Evolutionary conservation across 1,140 invertebrate genomes (phyloP).

Genomic region (Episyrphus balteatus): DNA sequence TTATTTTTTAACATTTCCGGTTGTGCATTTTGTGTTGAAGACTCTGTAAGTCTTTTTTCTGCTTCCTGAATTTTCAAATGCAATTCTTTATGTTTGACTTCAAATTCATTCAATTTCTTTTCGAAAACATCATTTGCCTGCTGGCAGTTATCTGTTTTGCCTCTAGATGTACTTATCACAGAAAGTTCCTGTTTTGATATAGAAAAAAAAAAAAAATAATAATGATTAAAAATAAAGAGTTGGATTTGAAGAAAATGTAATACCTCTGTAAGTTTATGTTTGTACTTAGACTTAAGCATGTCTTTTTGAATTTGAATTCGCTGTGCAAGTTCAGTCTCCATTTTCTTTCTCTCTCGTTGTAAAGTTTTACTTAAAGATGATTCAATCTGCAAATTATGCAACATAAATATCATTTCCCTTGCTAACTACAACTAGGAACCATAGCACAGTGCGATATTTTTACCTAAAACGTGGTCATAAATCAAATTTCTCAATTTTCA

Average conservation of each 20-base stretch:
- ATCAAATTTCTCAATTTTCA: too few species aligned
- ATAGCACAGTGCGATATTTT: too few species aligned
- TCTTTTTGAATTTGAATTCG: background rate
- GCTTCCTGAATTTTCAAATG: slow-evolving; percentile 19
- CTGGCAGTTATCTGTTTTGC: slow-evolving; percentile 14
- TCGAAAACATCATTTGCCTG: slow-evolving; percentile 23
- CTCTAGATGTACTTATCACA: background rate
- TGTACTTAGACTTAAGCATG: background rate
- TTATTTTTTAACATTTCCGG: background rate
- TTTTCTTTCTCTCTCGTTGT: background rate
- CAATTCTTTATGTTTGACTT: slow-evolving; percentile 16
- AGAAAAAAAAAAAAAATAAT: too few species aligned
- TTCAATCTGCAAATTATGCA: too few species aligned
- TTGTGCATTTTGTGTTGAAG: background rate
- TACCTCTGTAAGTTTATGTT: background rate
- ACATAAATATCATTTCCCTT: too few species aligned
- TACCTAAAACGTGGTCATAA: too few species aligned
- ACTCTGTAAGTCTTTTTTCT: background rate
- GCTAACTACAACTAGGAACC: too few species aligned
- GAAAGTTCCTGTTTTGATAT: slow-evolving; percentile 1
- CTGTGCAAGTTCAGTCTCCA: background rate
- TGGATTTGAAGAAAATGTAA: background rate
- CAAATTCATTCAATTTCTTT: slow-evolving; percentile 21
- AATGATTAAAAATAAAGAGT: background rate
- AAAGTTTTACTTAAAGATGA: background rate